A percentile compares a stretch with the other conserved stretches of the same genome.
These are phyloP conservation scores for Pristionchus exspectatus DNA, from an alignment of 2,888 invertebrate species.

Conservation along the genomic window DNA sequence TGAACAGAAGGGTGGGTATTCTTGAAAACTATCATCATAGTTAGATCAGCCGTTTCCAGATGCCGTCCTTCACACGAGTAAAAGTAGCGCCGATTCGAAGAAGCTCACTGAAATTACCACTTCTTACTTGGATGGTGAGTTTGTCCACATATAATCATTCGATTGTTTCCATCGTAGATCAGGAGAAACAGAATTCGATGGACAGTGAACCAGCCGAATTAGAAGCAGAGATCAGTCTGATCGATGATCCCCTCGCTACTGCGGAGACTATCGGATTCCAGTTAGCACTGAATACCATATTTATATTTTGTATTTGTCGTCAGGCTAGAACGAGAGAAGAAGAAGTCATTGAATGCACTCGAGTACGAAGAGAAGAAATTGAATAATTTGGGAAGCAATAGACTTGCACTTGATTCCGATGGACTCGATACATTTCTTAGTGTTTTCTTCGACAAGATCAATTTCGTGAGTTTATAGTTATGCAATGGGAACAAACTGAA, in stretches of 20 bases:
- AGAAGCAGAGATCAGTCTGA: conserved; percentile 3
- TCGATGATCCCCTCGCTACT: conserved; percentile 38
- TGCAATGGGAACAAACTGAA: not conserved
- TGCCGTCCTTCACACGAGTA: not conserved
- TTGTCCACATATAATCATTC: not conserved
- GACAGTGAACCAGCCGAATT: conserved; percentile 25
- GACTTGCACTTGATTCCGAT: conserved; percentile 12
- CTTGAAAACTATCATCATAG: not conserved
- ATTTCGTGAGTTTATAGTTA: not conserved
- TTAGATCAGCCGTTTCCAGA: not conserved
- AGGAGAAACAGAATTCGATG: not conserved
- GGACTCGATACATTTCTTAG: conserved; percentile 12
- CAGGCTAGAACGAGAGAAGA: conserved; percentile 46
- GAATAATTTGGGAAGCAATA: not conserved
- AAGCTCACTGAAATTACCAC: not conserved
- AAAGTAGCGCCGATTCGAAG: not conserved
- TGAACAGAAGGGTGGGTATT: not conserved
- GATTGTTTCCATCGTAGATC: not conserved
- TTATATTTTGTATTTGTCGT: not conserved
- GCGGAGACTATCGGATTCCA: conserved; percentile 46
- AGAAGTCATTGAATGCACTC: not conserved
- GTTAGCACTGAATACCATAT: not conserved
- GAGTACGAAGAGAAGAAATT: not conserved
- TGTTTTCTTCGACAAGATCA: not conserved
- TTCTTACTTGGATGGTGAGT: conserved; percentile 16